These are phyloP conservation scores for Tinamus guttatus DNA, from an alignment of 2,113 vertebrate genomes.

Conservation along the genomic window DNA sequence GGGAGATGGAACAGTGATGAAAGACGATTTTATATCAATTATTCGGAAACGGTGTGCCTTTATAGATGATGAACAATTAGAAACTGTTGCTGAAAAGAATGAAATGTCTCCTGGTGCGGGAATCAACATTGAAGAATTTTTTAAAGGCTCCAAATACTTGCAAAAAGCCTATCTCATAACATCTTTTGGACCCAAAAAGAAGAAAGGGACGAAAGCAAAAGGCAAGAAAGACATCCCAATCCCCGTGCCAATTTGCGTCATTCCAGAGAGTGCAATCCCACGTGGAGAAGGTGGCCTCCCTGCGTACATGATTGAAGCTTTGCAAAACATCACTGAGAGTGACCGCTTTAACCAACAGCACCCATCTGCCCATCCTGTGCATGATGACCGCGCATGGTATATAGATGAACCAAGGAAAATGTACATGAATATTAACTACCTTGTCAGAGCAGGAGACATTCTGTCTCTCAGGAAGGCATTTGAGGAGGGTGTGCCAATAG, in stretches of 20 bases:
- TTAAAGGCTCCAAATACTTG: constrained; percentile 89
- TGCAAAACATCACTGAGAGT: constrained; percentile 72
- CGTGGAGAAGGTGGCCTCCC: constrained; percentile 84
- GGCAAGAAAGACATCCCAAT: constrained; percentile 69
- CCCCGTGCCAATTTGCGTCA: constrained; percentile 85
- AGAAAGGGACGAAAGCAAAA: constrained; percentile 74
- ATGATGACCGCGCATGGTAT: constrained; percentile 92
- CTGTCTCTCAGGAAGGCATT: constrained; percentile 89
- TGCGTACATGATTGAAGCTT: constrained; percentile 85
- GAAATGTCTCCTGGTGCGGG: constrained; percentile 66
- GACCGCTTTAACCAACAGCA: constrained; percentile 74
- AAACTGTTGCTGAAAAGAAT: constrained; percentile 73
- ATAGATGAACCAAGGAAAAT: constrained; percentile 78
- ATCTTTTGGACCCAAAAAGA: constrained; percentile 81
- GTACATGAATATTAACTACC: constrained; percentile 84
- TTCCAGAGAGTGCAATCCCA: constrained; percentile 61
- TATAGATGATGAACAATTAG: constrained; percentile 57
- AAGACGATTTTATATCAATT: constrained; percentile 77
- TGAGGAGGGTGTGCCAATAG: constrained; percentile 84
- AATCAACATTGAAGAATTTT: constrained; percentile 84
- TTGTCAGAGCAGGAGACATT: constrained; percentile 84
- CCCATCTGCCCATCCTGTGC: constrained; percentile 84
- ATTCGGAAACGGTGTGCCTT: constrained; percentile 78
- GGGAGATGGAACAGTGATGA: constrained; percentile 68
- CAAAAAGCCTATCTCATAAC: constrained; percentile 82